Conservation (phyloP, 1,140 invertebrate species). For the Carcinoscorpius rotundicauda region DNA sequence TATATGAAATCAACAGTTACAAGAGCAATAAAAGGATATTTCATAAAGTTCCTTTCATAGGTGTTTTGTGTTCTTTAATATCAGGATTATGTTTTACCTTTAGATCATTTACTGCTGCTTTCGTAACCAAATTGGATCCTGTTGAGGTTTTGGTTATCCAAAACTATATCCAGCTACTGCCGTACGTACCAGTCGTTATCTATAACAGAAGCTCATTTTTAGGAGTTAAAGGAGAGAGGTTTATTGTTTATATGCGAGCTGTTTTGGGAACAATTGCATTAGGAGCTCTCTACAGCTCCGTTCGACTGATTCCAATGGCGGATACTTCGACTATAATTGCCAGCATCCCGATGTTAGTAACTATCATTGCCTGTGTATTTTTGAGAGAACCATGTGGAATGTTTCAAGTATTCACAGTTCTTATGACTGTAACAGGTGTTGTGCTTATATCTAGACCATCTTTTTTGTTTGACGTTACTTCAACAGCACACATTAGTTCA, state of each 20-base stretch:
- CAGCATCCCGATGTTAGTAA: slow-evolving; percentile 43
- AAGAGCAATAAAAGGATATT: too few relatives aligned
- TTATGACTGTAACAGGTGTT: slow-evolving; percentile 37
- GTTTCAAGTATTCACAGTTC: slow-evolving; percentile 37
- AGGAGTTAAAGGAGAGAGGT: background rate
- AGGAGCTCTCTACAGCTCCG: slow-evolving; percentile 47
- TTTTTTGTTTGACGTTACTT: slow-evolving; percentile 14
- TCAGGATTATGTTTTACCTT: too few relatives aligned
- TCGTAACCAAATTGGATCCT: too few relatives aligned
- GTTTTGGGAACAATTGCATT: background rate
- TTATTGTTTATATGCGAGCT: background rate
- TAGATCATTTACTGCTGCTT: too few relatives aligned
- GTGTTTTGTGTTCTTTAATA: too few relatives aligned
- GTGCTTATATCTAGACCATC: slow-evolving; percentile 40
- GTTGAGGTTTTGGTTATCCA: too few relatives aligned
- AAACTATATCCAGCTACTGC: too few relatives aligned
- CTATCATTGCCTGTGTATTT: slow-evolving; percentile 40
- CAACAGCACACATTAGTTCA: slow-evolving; percentile 1
- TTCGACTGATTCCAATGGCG: slow-evolving; percentile 41
- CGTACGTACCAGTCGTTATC: too few relatives aligned
- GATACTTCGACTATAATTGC: slow-evolving; percentile 46
- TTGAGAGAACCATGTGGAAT: slow-evolving; percentile 41
- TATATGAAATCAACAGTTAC: too few relatives aligned
- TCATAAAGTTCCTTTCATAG: too few relatives aligned
- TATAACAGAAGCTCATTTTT: background rate